Evolutionary conservation across 2,113 vertebrate genomes (phyloP), one percentile per base, ranked within the genome.

Genomic region (Synchiropus splendidus): DNA sequence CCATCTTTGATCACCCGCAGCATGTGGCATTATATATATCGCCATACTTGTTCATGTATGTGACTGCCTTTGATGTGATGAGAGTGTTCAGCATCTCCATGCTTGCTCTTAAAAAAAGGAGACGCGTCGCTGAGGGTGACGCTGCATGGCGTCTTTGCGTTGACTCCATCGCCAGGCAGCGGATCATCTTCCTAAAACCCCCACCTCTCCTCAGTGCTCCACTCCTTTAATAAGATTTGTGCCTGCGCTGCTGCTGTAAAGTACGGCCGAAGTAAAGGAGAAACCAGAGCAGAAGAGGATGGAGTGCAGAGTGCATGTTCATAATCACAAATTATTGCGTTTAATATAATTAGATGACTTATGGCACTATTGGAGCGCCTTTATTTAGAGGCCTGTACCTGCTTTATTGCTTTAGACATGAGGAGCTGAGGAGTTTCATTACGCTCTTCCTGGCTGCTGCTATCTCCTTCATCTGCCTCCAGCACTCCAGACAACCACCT

Each of bases 191-290:
- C 42, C 46, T 39, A 38, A 9, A 2, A 16, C 31, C 16, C 31
- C 42, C 53, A 45, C 41, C 63, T 61, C 35, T 39, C 18, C 65
- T 55, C 46, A 42, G 14, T 13, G 36, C 43, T 61, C 53, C 64
- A 27, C 61, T 54, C 39, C 48, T 72, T 74, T 83, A 84, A 84
- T 79, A 73, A 40, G 65, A 85, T 83, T 80, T 74, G 71, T 74
- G 69, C 71, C 69, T 74, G 58, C 65, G 54, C 51, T 62, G 69
- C 62, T 51, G 67, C 45, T 69, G 72, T 71, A 49, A 79, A 76
- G 80, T 61, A 65, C 67, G 45, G 50, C 37, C 18, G 41, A 35
- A 45, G 45, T 34, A 13, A 39, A 51, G 58, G 34, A 45, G 46
- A 0, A 2, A 42, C 37, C 36, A 21, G 18, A 33, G 54, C 45